A percentile compares a stretch with the other conserved stretches of the same genome.
These are phyloP conservation scores for Cydia strobilella DNA, from an alignment of 1,140 invertebrate species.

Conservation along the genomic window DNA sequence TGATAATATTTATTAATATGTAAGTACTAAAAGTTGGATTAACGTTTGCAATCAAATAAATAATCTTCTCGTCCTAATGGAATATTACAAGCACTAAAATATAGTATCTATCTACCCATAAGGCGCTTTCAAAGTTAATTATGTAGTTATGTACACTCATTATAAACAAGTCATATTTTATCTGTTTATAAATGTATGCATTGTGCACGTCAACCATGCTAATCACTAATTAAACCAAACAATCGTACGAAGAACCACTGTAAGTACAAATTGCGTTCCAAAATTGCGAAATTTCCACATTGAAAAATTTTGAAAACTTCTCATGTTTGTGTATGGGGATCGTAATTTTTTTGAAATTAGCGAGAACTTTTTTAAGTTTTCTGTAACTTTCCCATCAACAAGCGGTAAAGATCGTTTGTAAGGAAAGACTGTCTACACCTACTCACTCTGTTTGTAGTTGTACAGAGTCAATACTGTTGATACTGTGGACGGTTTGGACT, in stretches of 20 bases:
- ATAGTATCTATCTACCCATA: not conserved
- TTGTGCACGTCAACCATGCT: not conserved
- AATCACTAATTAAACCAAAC: not conserved
- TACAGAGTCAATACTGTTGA: no score
- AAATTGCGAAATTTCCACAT: no score
- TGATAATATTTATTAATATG: no score
- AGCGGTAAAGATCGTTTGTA: no score
- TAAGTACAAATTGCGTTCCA: not conserved
- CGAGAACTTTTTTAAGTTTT: no score
- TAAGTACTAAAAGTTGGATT: not conserved
- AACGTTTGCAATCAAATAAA: not conserved
- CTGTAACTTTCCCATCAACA: no score
- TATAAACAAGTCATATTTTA: constrained; percentile 12
- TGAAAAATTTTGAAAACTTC: no score
- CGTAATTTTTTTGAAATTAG: no score
- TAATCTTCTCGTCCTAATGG: not conserved
- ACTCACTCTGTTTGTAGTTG: no score
- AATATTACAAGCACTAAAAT: not conserved
- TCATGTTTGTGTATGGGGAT: no score
- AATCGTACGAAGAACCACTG: not conserved
- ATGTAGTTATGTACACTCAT: not conserved
- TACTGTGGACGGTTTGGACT: no score
- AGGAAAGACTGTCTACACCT: no score
- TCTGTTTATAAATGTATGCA: not conserved
- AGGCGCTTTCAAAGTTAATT: not conserved